Conservation (phyloP, 2,888 invertebrate genomes). For the Ptilodon capucinus region DNA sequence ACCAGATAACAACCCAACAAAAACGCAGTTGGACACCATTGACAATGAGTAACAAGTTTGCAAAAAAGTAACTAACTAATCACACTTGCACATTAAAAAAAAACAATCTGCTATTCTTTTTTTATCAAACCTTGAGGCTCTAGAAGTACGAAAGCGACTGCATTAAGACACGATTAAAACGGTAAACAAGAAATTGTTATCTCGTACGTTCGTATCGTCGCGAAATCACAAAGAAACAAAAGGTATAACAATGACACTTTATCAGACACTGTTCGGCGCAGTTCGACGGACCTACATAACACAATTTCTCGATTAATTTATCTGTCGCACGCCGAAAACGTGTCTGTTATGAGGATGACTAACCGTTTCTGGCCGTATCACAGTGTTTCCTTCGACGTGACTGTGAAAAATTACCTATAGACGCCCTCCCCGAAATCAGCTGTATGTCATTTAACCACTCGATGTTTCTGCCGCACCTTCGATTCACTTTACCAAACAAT, state of each 20-base stretch:
- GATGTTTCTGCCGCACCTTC: slow-evolving; percentile 26
- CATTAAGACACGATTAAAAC: slow-evolving; percentile 47
- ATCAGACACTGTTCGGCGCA: slow-evolving; percentile 58
- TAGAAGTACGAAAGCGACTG: slow-evolving; percentile 47
- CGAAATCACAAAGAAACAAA: slow-evolving; percentile 74
- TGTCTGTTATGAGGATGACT: slow-evolving; percentile 73
- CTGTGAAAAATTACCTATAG: slow-evolving; percentile 53
- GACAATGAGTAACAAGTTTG: slow-evolving; percentile 29
- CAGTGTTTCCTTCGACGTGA: slow-evolving; percentile 56
- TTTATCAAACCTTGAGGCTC: slow-evolving; percentile 32
- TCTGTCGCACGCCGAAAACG: slow-evolving; percentile 55
- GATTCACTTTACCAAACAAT: slow-evolving; percentile 23
- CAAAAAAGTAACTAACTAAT: slow-evolving; percentile 17
- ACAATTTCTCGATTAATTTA: slow-evolving; percentile 49
- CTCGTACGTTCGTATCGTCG: slow-evolving; percentile 55
- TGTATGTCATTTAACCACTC: slow-evolving; percentile 60
- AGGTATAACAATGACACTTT: slow-evolving; percentile 59
- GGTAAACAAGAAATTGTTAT: slow-evolving; percentile 71
- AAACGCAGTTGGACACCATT: slow-evolving; percentile 74
- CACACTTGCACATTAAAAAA: slow-evolving; percentile 21
- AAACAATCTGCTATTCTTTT: slow-evolving; percentile 20
- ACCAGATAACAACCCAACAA: slow-evolving; percentile 63
- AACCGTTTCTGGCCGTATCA: slow-evolving; percentile 71
- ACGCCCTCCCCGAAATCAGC: slow-evolving; percentile 77
- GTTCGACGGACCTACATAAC: slow-evolving; percentile 48